Base-by-base conservation (phyloP, 2,113 vertebrate genomes). In the Apus apus region DNA sequence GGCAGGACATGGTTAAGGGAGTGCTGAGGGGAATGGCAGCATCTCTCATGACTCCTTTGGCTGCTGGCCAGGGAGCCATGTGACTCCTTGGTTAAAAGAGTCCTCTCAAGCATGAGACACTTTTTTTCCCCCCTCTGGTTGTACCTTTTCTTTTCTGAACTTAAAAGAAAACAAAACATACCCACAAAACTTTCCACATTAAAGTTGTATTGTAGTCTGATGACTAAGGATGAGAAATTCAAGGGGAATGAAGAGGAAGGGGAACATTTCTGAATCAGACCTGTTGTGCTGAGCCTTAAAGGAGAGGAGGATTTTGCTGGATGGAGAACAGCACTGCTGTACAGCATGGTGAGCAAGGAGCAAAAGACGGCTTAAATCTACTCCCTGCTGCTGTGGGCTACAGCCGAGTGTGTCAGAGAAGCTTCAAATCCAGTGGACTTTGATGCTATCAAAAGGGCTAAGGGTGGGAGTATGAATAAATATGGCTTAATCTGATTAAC, bases 51-150 rank as follows among this genome's bases (percentile, higher is more conserved):
- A 97, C 92, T 97, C 62, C 70, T 89, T 29, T 96, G 96, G 95
- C 96, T 62, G 92, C 86, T 90, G 0, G 76, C 94, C 96, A 94
- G 46, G 46, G 30, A 90, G 45, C 83, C 96, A 96, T 96, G 95
- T 96, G 96, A 97, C 80, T 92, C 66, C 34, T 78, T 85, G 96
- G 92, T 95, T 93, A 97, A 97, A 97, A 92, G 96, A 93, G 92
- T 93, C 96, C 90, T 96, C 90, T 97, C 96, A 97, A 96, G 93
- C 96, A 96, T 95, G 86, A 96, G 92, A 94, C 71, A 56, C 80
- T 68, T 78, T 30, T 56, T 51, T 20, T 5, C 7, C 10, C 40
- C 65, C 60, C 85, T 64, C 87, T 32, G 76, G 80, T 90, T 89
- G 88, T 93, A 95, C 96, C 96, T 97, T 96, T 96, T 96, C 38